Evolutionary conservation across 2,888 invertebrate species (phyloP), one percentile per base, ranked within the genome.

Genomic region (Drosophila percnosoma): DNA sequence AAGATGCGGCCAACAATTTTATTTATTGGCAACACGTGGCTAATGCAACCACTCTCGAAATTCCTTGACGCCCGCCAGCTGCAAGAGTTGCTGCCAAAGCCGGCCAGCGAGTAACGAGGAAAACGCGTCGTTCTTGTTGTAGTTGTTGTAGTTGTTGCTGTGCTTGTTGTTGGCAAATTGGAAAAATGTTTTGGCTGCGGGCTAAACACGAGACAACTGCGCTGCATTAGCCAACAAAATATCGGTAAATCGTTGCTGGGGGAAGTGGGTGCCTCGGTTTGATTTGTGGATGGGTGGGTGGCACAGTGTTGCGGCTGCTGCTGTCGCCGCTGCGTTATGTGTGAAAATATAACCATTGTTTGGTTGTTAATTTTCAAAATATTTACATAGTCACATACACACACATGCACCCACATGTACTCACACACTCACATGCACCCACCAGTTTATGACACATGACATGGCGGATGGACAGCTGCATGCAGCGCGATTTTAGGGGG

Each of bases 281-380:
- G 21, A 27, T 18, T 2, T 4, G 36, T 13, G 4, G 51, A 8
- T 7, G 36, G n/a, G 55, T 11, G 13, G 18, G 8, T 45, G 15
- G 45, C 45, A 45, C 45, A 45, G 15, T n/a, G 65, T 38, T 36
- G 51, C 27, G 55, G 53, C 31, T 48, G 51, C 34, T 34, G 65
- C 31, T 60, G 59, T 52, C n/a, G 60, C 38, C 53, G 76, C 64
- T 54, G 67, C 64, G 72, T 59, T 75, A 80, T 75, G 80, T 83
- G 80, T 81, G 83, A 83, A 81, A 83, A 83, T 83, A 84, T 80
- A 83, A 83, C 81, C 83, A 80, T 83, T 83, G 80, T 80, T 80
- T 72, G 80, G 83, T 72, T 81, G 83, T 79, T 81, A 83, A 81
- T 83, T 81, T 83, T 81, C 76, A 54, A 80, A 80, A 82, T 80